These are phyloP conservation scores for Mormyrus hasselquistii DNA, from an alignment of 2,797 vertebrate genomes.

Conservation along the genomic window DNA sequence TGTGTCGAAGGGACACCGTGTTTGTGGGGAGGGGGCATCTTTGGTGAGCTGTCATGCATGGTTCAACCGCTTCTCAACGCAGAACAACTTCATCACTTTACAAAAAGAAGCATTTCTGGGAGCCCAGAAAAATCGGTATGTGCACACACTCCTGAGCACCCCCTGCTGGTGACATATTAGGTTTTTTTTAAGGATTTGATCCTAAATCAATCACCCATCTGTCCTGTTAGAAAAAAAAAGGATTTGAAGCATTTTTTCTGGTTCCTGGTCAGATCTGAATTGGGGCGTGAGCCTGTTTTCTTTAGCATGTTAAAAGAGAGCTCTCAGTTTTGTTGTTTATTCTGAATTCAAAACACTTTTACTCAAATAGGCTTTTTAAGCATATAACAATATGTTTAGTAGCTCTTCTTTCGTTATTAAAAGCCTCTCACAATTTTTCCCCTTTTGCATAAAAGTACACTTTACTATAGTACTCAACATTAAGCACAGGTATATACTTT, in stretches of 20 bases:
- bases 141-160: background rate
- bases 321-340: background rate
- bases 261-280: background rate
- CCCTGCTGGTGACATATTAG: background rate
- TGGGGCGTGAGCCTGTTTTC: background rate
- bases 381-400: background rate
- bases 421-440: background rate
- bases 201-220: background rate
- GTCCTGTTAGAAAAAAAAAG: background rate
- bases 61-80: conserved; percentile 20
- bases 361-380: background rate
- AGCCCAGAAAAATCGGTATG: background rate
- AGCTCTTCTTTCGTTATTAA: background rate
- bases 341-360: background rate
- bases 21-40: conserved; percentile 14
- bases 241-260: background rate
- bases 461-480: background rate
- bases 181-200: background rate
- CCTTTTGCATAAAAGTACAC: background rate
- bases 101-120: conserved; percentile 24
- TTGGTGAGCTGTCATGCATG: conserved; percentile 22
- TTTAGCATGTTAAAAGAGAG: background rate
- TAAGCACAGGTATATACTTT: background rate
- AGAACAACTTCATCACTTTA: conserved; percentile 20
- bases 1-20: background rate